Conservation (phyloP, 2,113 vertebrate genomes). For the Anas platyrhynchos region DNA sequence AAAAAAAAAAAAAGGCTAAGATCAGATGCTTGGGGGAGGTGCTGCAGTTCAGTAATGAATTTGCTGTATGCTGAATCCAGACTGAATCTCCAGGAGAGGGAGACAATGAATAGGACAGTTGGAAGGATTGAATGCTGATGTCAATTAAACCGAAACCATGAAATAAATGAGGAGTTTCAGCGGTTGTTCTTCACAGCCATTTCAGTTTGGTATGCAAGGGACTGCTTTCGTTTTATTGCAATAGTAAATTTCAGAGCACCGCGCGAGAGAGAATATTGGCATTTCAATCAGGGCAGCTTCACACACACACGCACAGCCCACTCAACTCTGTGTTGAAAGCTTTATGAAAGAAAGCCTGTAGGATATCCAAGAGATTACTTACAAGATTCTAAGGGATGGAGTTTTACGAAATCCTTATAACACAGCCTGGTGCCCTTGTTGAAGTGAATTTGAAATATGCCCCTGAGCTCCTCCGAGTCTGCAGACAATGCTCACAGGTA, state of each 20-base stretch:
- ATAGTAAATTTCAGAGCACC: slow-evolving; percentile 63
- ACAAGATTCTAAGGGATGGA: slow-evolving; percentile 55
- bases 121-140: slow-evolving; percentile 38
- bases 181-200: neutral
- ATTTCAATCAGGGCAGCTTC: slow-evolving; percentile 64
- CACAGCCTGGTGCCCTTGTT: slow-evolving; percentile 35
- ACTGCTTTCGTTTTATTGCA: slow-evolving; percentile 55
- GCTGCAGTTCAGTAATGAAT: neutral
- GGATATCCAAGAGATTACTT: slow-evolving; percentile 59
- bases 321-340: slow-evolving; percentile 42
- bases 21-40: neutral
- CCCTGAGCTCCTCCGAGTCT: neutral
- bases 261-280: slow-evolving; percentile 53
- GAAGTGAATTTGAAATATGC: slow-evolving; percentile 69
- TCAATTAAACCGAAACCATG: slow-evolving; percentile 53
- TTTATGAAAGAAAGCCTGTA: slow-evolving; percentile 69
- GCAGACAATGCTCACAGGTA: slow-evolving; percentile 12
- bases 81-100: slow-evolving; percentile 38
- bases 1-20: neutral
- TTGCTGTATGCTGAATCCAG: neutral
- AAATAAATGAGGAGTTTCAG: slow-evolving; percentile 45
- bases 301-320: neutral
- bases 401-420: slow-evolving; percentile 61
- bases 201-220: slow-evolving; percentile 25
- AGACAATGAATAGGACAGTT: slow-evolving; percentile 50